A percentile compares a stretch with the other conserved stretches of the same genome.
Evolutionary conservation across 2,797 vertebrate genomes (phyloP).

Genomic region (Gymnothorax javanicus): DNA sequence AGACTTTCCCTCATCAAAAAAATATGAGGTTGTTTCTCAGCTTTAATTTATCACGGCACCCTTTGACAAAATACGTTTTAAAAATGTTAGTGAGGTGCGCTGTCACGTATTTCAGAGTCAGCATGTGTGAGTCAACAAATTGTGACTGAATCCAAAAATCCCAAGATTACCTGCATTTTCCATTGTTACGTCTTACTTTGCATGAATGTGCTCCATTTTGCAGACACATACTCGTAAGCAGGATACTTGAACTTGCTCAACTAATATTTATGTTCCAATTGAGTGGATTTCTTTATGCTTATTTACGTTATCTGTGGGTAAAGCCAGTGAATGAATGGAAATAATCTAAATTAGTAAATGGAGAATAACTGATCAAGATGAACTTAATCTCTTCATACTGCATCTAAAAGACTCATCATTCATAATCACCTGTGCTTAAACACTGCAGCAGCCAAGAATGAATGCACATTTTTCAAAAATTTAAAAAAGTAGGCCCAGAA

Average conservation of each 20-base stretch:
- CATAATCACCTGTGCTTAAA: constrained; percentile 6
- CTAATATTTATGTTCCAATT: background rate
- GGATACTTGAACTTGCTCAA: constrained; percentile 2
- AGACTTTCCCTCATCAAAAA: no score
- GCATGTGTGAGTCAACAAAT: background rate
- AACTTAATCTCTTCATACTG: background rate
- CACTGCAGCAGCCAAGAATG: background rate
- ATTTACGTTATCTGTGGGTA: background rate
- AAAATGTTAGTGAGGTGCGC: background rate
- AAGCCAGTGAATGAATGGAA: background rate
- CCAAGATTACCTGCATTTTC: background rate
- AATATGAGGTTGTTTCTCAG: no score
- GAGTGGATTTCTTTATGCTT: background rate
- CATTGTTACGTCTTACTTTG: background rate
- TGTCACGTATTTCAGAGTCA: background rate
- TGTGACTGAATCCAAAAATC: background rate
- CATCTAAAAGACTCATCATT: background rate
- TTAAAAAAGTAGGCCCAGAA: background rate
- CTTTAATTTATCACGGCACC: no score
- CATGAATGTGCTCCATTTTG: background rate
- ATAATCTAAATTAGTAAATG: background rate
- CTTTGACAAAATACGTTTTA: no score
- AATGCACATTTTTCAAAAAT: background rate
- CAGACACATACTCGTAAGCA: background rate
- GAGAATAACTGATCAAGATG: background rate